Percentiles rank a stretch among this genome's conserved stretches.
Conservation (phyloP, 2,888 invertebrate genomes). For the Arctia plantaginis region DNA sequence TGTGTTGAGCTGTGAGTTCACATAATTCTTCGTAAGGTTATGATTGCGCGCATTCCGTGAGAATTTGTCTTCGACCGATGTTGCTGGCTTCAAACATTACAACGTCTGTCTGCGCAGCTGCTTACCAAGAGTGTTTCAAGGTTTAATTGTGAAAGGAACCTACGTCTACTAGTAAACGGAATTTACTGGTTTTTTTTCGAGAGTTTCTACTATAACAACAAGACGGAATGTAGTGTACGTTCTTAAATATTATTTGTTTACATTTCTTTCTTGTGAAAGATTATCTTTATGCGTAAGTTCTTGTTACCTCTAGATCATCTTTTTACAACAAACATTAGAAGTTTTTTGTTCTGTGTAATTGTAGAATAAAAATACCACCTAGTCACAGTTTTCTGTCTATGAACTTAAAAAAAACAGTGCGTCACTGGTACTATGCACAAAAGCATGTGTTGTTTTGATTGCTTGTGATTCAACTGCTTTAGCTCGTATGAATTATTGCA, state of each 20-base stretch:
- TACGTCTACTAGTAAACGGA: slow-evolving; percentile 48
- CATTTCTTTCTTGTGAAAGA: slow-evolving; percentile 5
- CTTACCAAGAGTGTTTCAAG: slow-evolving; percentile 73
- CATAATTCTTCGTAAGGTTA: slow-evolving; percentile 62
- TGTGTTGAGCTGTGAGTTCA: slow-evolving; percentile 41
- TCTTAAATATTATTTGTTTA: slow-evolving; percentile 19
- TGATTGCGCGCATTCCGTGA: slow-evolving; percentile 72
- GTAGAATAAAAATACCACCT: not conserved
- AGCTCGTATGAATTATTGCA: slow-evolving; percentile 59
- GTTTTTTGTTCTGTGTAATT: not conserved
- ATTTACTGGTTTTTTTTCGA: slow-evolving; percentile 30
- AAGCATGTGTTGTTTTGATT: slow-evolving; percentile 59
- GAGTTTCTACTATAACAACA: not conserved
- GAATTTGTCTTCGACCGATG: slow-evolving; percentile 68
- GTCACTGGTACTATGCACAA: slow-evolving; percentile 69
- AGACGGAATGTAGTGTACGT: not conserved
- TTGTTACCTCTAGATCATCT: not conserved
- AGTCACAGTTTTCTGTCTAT: not conserved
- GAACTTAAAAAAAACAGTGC: slow-evolving; percentile 50
- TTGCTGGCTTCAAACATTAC: slow-evolving; percentile 51
- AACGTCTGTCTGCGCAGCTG: slow-evolving; percentile 63
- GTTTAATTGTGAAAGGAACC: slow-evolving; percentile 75
- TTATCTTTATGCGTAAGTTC: not conserved
- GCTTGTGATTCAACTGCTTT: slow-evolving; percentile 62
- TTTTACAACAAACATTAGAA: not conserved